These are phyloP conservation scores for Meteorus cinctellus DNA, from an alignment of 2,888 invertebrate genomes.

Conservation along the genomic window DNA sequence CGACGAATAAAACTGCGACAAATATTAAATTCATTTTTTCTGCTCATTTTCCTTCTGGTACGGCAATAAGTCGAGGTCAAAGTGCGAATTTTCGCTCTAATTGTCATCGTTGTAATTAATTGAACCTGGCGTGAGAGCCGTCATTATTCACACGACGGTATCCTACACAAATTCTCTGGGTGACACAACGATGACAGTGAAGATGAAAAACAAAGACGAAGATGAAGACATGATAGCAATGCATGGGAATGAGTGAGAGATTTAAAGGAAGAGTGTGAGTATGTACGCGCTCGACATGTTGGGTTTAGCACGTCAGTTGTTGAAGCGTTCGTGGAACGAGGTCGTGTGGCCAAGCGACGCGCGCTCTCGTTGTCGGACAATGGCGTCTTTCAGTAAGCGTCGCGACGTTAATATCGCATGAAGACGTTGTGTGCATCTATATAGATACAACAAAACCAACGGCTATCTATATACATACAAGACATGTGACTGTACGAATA, in stretches of 20 bases:
- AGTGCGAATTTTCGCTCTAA: slow-evolving; percentile 34
- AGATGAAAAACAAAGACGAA: slow-evolving; percentile 14
- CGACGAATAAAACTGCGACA: not conserved
- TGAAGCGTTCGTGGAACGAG: slow-evolving; percentile 50
- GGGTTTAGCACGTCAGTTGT: slow-evolving; percentile 28
- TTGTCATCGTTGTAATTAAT: slow-evolving; percentile 45
- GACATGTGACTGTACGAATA: slow-evolving; percentile 11
- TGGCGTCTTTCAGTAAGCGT: slow-evolving; percentile 61
- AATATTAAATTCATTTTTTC: not conserved
- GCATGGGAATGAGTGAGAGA: slow-evolving; percentile 26
- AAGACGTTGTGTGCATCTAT: slow-evolving; percentile 16
- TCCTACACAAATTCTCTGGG: slow-evolving; percentile 29
- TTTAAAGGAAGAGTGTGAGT: slow-evolving; percentile 19
- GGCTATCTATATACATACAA: not conserved
- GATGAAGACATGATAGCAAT: slow-evolving; percentile 31
- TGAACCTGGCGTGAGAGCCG: slow-evolving; percentile 34
- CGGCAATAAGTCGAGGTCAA: slow-evolving; percentile 22
- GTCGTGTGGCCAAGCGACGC: slow-evolving; percentile 49
- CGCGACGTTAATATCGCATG: slow-evolving; percentile 61
- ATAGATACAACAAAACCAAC: slow-evolving; percentile 3
- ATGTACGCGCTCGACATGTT: slow-evolving; percentile 11
- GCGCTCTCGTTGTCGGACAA: slow-evolving; percentile 55
- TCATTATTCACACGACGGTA: slow-evolving; percentile 39
- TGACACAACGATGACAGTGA: slow-evolving; percentile 16
- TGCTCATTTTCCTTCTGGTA: slow-evolving; percentile 23